Evolutionary conservation across 2,888 invertebrate genomes (phyloP).

Genomic region (Pardosa pseudoannulata): DNA sequence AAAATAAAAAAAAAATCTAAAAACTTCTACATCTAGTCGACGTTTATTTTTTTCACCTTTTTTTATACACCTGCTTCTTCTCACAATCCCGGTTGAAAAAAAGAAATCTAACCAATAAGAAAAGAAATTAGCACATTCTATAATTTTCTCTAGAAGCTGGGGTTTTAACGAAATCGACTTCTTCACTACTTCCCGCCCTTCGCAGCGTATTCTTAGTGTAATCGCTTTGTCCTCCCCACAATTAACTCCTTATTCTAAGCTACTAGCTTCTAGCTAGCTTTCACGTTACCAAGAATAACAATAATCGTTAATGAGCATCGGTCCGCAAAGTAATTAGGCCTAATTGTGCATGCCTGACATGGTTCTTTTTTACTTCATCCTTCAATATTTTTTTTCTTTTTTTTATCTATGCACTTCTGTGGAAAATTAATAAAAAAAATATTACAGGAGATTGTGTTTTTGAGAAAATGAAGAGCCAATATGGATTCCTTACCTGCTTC

Average conservation of each 20-base stretch:
- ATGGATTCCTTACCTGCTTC: slow-evolving; percentile 26
- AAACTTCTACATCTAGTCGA: background rate
- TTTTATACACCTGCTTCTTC: background rate
- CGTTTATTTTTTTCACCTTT: background rate
- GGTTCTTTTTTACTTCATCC: slow-evolving; percentile 27
- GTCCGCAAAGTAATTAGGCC: slow-evolving; percentile 70
- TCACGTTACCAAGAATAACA: slow-evolving; percentile 60
- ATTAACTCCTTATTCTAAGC: slow-evolving; percentile 62
- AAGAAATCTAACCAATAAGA: background rate
- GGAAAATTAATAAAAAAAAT: slow-evolving; percentile 22
- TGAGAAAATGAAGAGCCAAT: slow-evolving; percentile 63
- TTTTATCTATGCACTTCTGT: background rate
- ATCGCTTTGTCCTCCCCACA: slow-evolving; percentile 65
- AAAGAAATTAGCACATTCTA: slow-evolving; percentile 68
- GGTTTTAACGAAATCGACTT: slow-evolving; percentile 55
- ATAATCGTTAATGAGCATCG: slow-evolving; percentile 71
- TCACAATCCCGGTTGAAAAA: background rate
- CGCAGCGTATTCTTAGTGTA: slow-evolving; percentile 16
- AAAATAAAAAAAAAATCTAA: background rate
- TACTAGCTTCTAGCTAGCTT: slow-evolving; percentile 12
- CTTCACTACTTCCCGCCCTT: background rate
- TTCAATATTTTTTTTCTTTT: background rate
- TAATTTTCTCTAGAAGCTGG: slow-evolving; percentile 32
- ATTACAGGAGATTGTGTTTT: slow-evolving; percentile 46
- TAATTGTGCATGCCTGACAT: slow-evolving; percentile 72